Conservation (phyloP, 2,113 vertebrate genomes). For the Galeopterus variegatus region DNA sequence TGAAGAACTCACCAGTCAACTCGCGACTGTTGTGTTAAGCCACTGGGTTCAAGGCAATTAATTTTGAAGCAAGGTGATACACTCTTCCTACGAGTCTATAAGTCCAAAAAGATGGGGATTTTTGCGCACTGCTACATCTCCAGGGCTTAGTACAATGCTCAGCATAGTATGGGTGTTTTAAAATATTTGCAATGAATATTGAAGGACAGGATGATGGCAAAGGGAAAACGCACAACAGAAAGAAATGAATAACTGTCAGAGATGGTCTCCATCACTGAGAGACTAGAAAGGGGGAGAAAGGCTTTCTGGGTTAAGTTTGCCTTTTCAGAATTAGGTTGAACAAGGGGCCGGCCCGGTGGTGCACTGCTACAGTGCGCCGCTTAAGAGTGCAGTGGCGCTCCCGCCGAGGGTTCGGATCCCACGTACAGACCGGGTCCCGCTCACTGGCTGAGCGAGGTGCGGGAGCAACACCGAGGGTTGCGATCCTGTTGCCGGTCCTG, state of each 20-base stretch:
- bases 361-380: too few species aligned
- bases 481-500: too few species aligned
- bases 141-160: not conserved
- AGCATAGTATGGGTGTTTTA: not conserved
- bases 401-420: too few species aligned
- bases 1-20: not conserved
- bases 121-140: not conserved
- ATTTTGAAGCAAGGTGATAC: not conserved
- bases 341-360: too few species aligned
- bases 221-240: not conserved
- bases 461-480: too few species aligned
- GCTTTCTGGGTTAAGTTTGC: not conserved
- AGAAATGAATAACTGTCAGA: not conserved
- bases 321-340: not conserved
- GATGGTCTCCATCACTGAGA: not conserved
- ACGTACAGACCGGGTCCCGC: too few species aligned
- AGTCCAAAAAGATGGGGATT: not conserved
- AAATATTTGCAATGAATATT: not conserved
- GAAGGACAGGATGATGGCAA: not conserved
- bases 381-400: too few species aligned
- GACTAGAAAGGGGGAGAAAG: not conserved
- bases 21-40: not conserved
- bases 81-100: not conserved
- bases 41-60: not conserved
- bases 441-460: too few species aligned